These are phyloP conservation scores for Mus spicilegus DNA, from an alignment of 2,113 vertebrate species.

Conservation along the genomic window DNA sequence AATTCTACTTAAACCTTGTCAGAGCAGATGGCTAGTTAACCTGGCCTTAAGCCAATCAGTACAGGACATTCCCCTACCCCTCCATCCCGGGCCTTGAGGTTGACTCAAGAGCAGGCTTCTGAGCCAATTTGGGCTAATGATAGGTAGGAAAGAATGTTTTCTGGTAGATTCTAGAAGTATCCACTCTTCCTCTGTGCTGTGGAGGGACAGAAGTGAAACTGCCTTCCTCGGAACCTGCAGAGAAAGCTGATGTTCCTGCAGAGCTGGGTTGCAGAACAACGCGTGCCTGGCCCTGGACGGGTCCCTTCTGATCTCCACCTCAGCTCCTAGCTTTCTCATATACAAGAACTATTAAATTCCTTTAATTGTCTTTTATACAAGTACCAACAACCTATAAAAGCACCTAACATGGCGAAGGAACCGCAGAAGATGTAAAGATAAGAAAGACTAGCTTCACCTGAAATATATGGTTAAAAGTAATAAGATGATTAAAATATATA, in stretches of 20 bases:
- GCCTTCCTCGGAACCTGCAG: neutral
- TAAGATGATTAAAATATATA: neutral
- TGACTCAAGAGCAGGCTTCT: neutral
- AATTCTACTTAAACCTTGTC: neutral
- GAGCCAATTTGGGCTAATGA: neutral
- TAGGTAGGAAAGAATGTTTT: neutral
- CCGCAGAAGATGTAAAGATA: neutral
- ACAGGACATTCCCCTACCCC: neutral
- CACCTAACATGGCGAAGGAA: neutral
- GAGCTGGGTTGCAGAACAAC: neutral
- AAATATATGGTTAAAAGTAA: neutral
- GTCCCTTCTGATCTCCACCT: neutral
- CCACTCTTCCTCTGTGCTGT: neutral
- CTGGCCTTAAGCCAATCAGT: neutral
- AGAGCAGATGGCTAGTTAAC: neutral
- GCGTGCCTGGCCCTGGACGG: neutral
- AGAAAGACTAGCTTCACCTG: neutral
- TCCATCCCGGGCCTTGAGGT: neutral
- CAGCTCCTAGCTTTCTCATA: neutral
- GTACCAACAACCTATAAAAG: constrained; percentile 5
- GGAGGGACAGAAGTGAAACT: neutral
- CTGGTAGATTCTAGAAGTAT: neutral
- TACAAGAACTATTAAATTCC: neutral
- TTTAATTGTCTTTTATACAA: constrained; percentile 13
- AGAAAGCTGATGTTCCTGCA: neutral